Evolutionary conservation across 2,888 invertebrate genomes (phyloP), one percentile per base, ranked within the genome.

Genomic region (Phragmatobia fuliginosa): DNA sequence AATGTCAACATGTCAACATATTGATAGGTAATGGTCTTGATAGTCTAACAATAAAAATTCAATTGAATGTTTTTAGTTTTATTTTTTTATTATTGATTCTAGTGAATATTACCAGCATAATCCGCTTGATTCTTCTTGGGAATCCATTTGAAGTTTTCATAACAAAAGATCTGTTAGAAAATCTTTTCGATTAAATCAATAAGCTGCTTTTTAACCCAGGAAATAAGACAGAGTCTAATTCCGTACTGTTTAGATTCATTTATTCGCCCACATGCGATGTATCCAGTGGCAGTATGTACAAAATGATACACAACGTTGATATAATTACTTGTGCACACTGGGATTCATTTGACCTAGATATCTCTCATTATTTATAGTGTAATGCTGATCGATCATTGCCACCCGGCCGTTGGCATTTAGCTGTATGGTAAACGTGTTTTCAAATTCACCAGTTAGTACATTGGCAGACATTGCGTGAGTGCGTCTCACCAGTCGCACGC

Each of bases 391-490:
- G 87, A 88, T 88, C 88, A 86, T 87, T 88, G 85, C 89, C 88
- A 88, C 87, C 86, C 87, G 88, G 88, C 84, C 88, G 86, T 87
- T 89, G 89, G 88, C 89, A 87, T 88, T 85, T 86, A 83, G 85
- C 81, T 84, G 85, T 81, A 78, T 84, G 78, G 72, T 68, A 75
- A 73, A 76, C 81, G 83, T 85, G 86, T 89, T 88, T 89, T 86
- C 86, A 86, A 87, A 85, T 82, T 78, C 79, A 85, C 84, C 85
- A 84, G 79, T 82, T 85, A 87, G 87, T 88, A 85, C 83, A 80
- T 85, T 84, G 79, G 79, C 81, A 87, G 88, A 86, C 90, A 85
- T 90, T 91, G 92, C 91, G 91, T 92, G 93, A 87, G 89, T 87
- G 86, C 85, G 88, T 87, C 84, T 87, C 84, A 81, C 84, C 82